Conservation (phyloP, 2,113 vertebrate genomes). For the Albula goreensis region DNA sequence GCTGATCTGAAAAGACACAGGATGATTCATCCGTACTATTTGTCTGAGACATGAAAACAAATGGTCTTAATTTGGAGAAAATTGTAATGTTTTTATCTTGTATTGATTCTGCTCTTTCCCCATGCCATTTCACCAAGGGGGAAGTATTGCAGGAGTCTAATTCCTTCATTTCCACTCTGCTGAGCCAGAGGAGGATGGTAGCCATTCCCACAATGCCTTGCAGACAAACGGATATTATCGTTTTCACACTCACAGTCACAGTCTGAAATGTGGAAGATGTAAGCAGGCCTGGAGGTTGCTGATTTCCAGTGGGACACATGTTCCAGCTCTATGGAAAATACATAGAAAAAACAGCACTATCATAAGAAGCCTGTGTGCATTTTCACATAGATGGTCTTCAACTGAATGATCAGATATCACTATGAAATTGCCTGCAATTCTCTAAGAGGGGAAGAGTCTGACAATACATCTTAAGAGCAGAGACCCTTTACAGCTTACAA, state of each 20-base stretch:
- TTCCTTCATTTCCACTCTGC: conserved; percentile 4
- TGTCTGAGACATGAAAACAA: neutral
- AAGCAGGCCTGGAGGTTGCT: neutral
- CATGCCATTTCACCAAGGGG: neutral
- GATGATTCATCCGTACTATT: neutral
- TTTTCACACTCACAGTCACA: neutral
- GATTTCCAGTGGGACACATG: neutral
- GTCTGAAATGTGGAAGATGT: neutral
- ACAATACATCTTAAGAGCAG: too few relatives aligned
- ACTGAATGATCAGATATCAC: too few relatives aligned
- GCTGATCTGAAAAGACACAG: neutral
- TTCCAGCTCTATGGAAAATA: neutral
- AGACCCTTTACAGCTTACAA: too few relatives aligned
- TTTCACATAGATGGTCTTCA: neutral
- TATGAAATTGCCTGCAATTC: too few relatives aligned
- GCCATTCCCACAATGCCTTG: conserved; percentile 2
- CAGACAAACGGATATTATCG: neutral
- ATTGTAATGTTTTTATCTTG: neutral
- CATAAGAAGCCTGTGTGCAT: neutral
- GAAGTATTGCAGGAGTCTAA: neutral
- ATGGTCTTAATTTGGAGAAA: neutral
- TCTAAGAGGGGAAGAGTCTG: too few relatives aligned
- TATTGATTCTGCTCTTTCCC: neutral
- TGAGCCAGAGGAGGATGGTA: neutral
- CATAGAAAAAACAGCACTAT: neutral